Base-by-base conservation (phyloP, 2,797 vertebrate genomes). In the Hydrophis major region DNA sequence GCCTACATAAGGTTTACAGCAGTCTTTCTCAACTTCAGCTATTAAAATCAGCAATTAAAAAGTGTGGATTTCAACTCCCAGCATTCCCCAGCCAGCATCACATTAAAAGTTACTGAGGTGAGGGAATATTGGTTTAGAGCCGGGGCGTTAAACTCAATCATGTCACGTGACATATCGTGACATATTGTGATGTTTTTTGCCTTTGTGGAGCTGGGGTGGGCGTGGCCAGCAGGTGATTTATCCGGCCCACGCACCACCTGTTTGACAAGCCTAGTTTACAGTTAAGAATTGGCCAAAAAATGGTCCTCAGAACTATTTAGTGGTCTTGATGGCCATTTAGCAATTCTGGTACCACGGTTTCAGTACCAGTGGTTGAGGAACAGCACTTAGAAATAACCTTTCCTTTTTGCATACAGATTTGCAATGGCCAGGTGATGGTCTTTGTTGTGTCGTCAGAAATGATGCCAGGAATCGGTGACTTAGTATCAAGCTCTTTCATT, bases 91-190 rank as follows among this genome's bases (percentile, higher is more conserved):
- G 66, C 6, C 66, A 74, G n/a, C 66, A 74, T 74, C 2, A 37
- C 6, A 18, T 18, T 37, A 74, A 74, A 20, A 8, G 69, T 74
- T 37, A 37, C 69, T 37, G 69, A 74, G 69, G n/a, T 74, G 2
- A 0, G 32, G 16, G 37, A 37, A 74, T 74, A 74, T 74, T 32
- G 16, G 69, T 8, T 37, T 47, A 25, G 20, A 47, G 20, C 28
- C 2, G 0, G 0, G 28, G 4, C 28, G 28, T n/a, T 7, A 61
- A 61, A 61, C 2, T 27, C 2, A 0, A 61, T 61, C 1, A 5
- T 1, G 2, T 61, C 28, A 66, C 4, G 12, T 66, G 61, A 66
- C 4, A 8, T 61, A 61, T 61, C 0, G 8, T 61, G 27, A n/a
- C 28, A 5, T 66, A 66, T 63, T 4, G 1, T 2, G 4, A 4